Evolutionary conservation across 1,140 invertebrate genomes (phyloP).

Genomic region (Zophobas atratus): DNA sequence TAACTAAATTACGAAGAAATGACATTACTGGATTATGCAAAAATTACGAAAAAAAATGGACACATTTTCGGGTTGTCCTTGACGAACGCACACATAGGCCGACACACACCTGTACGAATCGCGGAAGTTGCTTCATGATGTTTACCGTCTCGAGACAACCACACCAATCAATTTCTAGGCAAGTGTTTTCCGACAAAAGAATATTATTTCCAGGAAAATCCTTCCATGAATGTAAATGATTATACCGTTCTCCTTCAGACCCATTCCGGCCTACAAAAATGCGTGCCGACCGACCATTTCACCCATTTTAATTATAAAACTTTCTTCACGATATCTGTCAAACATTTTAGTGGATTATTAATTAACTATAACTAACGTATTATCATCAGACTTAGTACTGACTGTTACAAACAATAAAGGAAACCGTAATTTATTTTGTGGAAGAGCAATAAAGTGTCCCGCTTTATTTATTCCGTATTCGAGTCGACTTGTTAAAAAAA

Average conservation of each 20-base stretch:
- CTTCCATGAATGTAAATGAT: not conserved
- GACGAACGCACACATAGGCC: too few relatives aligned
- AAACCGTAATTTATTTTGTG: not conserved
- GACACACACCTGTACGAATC: too few relatives aligned
- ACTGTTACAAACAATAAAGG: not conserved
- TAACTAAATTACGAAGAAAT: too few relatives aligned
- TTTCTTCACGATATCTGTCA: conserved; percentile 1
- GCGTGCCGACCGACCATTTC: not conserved
- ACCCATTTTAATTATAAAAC: not conserved
- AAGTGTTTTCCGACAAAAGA: too few relatives aligned
- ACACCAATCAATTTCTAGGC: too few relatives aligned
- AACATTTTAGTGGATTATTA: not conserved
- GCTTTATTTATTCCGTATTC: not conserved
- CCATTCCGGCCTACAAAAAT: not conserved
- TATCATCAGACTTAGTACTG: not conserved
- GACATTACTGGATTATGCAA: too few relatives aligned
- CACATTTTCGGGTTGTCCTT: too few relatives aligned
- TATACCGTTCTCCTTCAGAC: not conserved
- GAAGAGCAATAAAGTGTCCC: not conserved
- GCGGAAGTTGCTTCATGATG: too few relatives aligned
- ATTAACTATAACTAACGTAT: not conserved
- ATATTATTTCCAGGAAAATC: conserved; percentile 1
- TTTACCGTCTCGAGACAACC: too few relatives aligned
- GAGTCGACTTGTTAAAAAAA: too few relatives aligned
- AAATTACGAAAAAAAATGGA: too few relatives aligned